These are phyloP conservation scores for Megalonaias nervosa DNA, from an alignment of 1,140 invertebrate species.

Conservation along the genomic window DNA sequence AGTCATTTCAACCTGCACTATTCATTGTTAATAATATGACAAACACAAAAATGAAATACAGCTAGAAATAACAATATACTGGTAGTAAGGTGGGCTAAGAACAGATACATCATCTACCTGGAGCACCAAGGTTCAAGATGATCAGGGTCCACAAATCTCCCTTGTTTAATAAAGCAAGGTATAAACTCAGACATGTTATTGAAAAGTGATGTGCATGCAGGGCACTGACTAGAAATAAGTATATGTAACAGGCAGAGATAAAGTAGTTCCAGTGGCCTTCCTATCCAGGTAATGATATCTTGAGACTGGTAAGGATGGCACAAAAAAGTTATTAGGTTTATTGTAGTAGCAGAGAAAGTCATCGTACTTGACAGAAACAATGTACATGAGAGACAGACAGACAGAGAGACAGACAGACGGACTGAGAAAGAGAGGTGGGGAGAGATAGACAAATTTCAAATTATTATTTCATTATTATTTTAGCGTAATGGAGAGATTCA, in stretches of 20 bases:
- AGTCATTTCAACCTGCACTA: conserved; percentile 52
- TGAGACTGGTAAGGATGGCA: no score
- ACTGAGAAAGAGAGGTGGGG: conserved; percentile 4
- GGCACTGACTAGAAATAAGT: conserved; percentile 32
- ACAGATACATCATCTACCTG: conserved; percentile 25
- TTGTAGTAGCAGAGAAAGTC: no score
- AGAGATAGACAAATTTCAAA: conserved; percentile 18
- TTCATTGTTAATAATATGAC: conserved; percentile 68
- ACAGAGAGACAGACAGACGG: conserved; percentile 3
- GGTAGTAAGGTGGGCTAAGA: conserved; percentile 34
- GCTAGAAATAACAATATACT: conserved; percentile 70
- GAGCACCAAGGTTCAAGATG: conserved; percentile 41
- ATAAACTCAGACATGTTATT: conserved; percentile 23
- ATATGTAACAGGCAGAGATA: conserved; percentile 33
- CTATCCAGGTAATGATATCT: conserved; percentile 1
- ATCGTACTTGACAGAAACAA: no score
- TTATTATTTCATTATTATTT: conserved; percentile 17
- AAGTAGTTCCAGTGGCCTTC: conserved; percentile 41
- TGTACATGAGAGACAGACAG: conserved; percentile 28
- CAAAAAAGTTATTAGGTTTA: no score
- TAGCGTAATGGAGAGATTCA: conserved; percentile 15
- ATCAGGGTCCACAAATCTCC: conserved; percentile 35
- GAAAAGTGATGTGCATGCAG: conserved; percentile 38
- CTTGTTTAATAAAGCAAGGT: conserved; percentile 30
- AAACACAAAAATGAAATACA: conserved; percentile 65